Conservation (phyloP, 92 coral and sea anemone genomes). For the Palythoa grandiflora region DNA sequence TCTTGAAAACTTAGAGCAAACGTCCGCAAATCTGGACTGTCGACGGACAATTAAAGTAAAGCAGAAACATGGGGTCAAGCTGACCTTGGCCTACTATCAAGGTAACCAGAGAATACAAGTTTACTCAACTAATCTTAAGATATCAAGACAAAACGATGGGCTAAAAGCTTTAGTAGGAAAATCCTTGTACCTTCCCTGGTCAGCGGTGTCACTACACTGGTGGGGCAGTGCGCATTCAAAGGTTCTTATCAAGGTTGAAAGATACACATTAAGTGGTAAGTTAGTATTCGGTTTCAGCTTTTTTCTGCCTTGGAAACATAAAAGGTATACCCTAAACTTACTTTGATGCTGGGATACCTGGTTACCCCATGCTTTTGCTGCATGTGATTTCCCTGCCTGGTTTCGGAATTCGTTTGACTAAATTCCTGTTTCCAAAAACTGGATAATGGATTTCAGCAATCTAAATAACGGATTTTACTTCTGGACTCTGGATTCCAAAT, state of each 20-base stretch:
- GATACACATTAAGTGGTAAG: conserved; percentile 43
- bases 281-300: too few relatives aligned
- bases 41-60: conserved; percentile 46
- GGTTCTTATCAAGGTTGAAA: conserved; percentile 58
- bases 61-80: conserved; percentile 57
- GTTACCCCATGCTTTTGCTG: too few relatives aligned
- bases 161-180: conserved; percentile 47
- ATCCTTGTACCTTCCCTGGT: conserved; percentile 48
- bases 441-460: too few relatives aligned
- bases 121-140: conserved; percentile 21
- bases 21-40: conserved; percentile 35
- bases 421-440: too few relatives aligned
- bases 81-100: conserved; percentile 46
- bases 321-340: too few relatives aligned
- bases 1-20: conserved; percentile 21
- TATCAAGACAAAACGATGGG: background rate
- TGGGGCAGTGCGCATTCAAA: conserved; percentile 57
- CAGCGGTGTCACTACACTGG: conserved; percentile 46
- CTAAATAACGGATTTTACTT: too few relatives aligned
- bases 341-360: too few relatives aligned
- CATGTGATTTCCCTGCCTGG: too few relatives aligned
- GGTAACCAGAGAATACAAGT: conserved; percentile 50
- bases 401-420: too few relatives aligned
- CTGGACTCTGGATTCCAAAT: too few relatives aligned
- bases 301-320: too few relatives aligned